Evolutionary conservation across 2,113 vertebrate species (phyloP), one percentile per base, ranked within the genome.

Genomic region (Rhodinocichla rosea): DNA sequence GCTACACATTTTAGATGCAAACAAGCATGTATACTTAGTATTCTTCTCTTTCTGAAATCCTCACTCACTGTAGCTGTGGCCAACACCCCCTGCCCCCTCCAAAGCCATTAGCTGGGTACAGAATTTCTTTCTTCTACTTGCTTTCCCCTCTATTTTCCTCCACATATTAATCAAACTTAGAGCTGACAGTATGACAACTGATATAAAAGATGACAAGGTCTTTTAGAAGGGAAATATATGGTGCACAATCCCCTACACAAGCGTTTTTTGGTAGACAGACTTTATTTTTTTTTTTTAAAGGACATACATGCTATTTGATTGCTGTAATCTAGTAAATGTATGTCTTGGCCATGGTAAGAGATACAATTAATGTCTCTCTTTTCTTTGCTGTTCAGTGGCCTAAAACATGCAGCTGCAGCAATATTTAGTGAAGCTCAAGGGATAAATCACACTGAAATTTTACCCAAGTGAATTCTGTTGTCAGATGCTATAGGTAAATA

Each of bases 401-500:
- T 76, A 90, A 87, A 91, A 73, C 75, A 91, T 13, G 30, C 62
- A 87, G 52, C 67, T 86, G 85, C 75, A 90, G 79, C 79, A 90
- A 88, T 92, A 80, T 83, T 90, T 95, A 90, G 71, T 83, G 85
- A 90, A 91, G 71, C 82, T 91, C 40, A 39, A 26, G 59, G 78
- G 33, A 91, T 94, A 95, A 95, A 95, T 87, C 1, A 15, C 15
- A 47, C 33, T 60, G 70, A 94, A 80, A 90, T 89, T 91, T 95
- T 94, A 78, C 82, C 56, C 49, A 74, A 83, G 87, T 77, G 87
- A 79, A 82, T 91, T 90, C 59, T 85, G 39, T 79, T 92, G 33
- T 92, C 90, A 93, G 75, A 70, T 26, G 17, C 39, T 74, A 77
- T 33, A 94, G 63, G 92, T 91, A 95, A 92, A 95, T 86, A 96